Evolutionary conservation across 2,888 invertebrate species (phyloP).

Genomic region (Siphlonurus alternatus): DNA sequence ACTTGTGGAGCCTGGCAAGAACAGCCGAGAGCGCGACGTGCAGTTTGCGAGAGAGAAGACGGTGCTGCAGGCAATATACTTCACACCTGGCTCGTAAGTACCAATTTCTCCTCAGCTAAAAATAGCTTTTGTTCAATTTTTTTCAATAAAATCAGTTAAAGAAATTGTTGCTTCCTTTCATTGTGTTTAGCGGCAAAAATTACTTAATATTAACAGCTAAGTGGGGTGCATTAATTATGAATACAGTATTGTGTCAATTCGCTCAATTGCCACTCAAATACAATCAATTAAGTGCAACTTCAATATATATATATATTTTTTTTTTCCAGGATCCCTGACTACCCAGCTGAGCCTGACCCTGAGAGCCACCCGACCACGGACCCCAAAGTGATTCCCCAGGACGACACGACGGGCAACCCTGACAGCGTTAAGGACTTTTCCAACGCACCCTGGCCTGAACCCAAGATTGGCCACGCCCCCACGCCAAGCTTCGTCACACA

Average conservation of each 20-base stretch:
- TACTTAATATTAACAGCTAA: background rate
- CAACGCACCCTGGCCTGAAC: slow-evolving; percentile 67
- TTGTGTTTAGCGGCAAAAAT: slow-evolving; percentile 7
- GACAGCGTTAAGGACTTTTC: slow-evolving; percentile 65
- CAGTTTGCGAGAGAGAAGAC: slow-evolving; percentile 76
- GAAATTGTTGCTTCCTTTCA: slow-evolving; percentile 6
- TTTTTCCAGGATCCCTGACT: slow-evolving; percentile 54
- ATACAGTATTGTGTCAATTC: too few species aligned
- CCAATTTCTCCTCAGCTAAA: too few species aligned
- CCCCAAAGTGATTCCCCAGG: slow-evolving; percentile 69
- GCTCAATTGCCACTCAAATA: too few species aligned
- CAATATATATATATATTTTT: background rate
- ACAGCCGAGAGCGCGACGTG: slow-evolving; percentile 72
- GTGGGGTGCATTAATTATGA: too few species aligned
- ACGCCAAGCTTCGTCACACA: slow-evolving; percentile 19
- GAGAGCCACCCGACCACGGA: slow-evolving; percentile 61
- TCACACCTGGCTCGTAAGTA: slow-evolving; percentile 5
- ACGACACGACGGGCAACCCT: slow-evolving; percentile 70
- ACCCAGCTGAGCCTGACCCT: slow-evolving; percentile 69
- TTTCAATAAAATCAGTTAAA: slow-evolving; percentile 1
- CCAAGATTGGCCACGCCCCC: slow-evolving; percentile 45
- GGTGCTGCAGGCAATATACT: slow-evolving; percentile 35
- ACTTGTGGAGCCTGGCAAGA: slow-evolving; percentile 46
- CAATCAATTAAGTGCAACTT: slow-evolving; percentile 1
- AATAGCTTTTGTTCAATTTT: slow-evolving; percentile 4